Evolutionary conservation across 1,140 invertebrate species (phyloP), one percentile per base, ranked within the genome.

Genomic region (Anastrepha obliqua): DNA sequence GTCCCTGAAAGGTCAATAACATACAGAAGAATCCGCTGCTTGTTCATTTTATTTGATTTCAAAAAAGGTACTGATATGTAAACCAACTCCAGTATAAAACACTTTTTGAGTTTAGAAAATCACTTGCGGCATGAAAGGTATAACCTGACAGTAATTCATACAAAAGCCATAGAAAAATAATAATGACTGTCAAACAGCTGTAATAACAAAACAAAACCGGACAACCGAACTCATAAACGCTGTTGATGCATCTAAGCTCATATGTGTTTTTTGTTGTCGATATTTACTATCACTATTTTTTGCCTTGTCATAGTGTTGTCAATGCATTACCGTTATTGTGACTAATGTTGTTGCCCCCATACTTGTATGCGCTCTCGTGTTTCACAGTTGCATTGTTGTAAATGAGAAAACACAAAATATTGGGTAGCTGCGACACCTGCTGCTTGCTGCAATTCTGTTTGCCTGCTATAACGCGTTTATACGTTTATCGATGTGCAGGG

Each of bases 391-490:
- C 67, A 74, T 3, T n/a, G n/a, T 17, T 13, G n/a, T 7, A 5
- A 55, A 55, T 13, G n/a, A 20, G 7, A 55, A 81, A 29, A 55
- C n/a, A 62, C 60, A 62, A 62, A 51, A 55, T 58, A 58, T 81
- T 81, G 47, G 8, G 20, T 55, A 20, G 51, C 74, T 20, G 47
- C n/a, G 13, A 20, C 3, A n/a, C n/a, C 51, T 51, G 47, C 20
- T 81, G 74, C 9, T 81, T 81, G 4, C 74, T 55, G 9, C n/a
- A n/a, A n/a, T 81, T 81, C 44, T 81, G 74, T 81, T 81, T 13
- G 74, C 74, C 74, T 81, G 74, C 8, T 81, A 29, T 2, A 47
- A 74, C 13, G 8, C 55, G 74, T 55, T 81, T 55, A n/a, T 81
- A 51, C 20, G 51, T 81, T 55, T 81, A 47, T 55, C 6, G 20